Percentiles rank a stretch among this genome's conserved stretches.
Evolutionary conservation across 1,140 invertebrate species (phyloP).

Genomic region (Drosophila rhopaloa): DNA sequence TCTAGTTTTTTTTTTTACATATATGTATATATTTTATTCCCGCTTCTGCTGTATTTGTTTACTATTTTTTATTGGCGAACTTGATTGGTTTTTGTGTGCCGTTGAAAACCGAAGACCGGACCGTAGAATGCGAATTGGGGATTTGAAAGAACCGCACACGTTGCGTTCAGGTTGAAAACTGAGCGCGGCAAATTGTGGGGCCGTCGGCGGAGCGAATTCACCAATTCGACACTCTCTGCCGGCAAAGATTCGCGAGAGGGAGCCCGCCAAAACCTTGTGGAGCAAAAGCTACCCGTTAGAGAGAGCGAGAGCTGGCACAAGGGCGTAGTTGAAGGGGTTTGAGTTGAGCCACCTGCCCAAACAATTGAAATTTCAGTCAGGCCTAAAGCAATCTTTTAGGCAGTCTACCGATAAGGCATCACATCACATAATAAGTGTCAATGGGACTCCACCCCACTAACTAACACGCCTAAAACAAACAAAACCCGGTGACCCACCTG

Average conservation of each 20-base stretch:
- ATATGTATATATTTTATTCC: slow-evolving; percentile 24
- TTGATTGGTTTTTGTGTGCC: slow-evolving; percentile 37
- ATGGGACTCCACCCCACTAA: not conserved
- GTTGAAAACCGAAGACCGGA: slow-evolving; percentile 6
- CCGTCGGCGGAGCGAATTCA: slow-evolving; percentile 8
- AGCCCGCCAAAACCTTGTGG: slow-evolving; percentile 68
- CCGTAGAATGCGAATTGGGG: slow-evolving; percentile 6
- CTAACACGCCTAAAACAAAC: not conserved
- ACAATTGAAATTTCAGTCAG: slow-evolving; percentile 11
- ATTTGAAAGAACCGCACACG: slow-evolving; percentile 49
- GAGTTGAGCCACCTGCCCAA: not conserved
- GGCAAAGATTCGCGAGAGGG: slow-evolving; percentile 40
- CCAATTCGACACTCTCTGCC: slow-evolving; percentile 33
- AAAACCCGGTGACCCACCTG: slow-evolving; percentile 50
- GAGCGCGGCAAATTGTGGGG: slow-evolving; percentile 31
- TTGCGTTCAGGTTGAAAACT: slow-evolving; percentile 60
- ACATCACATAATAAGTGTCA: slow-evolving; percentile 1
- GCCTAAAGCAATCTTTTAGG: not conserved
- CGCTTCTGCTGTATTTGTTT: slow-evolving; percentile 40
- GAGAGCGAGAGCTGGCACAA: slow-evolving; percentile 36
- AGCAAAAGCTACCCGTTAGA: slow-evolving; percentile 30
- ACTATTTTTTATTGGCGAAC: slow-evolving; percentile 35
- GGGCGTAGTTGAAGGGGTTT: slow-evolving; percentile 29
- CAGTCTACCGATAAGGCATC: not conserved
- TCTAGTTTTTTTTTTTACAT: slow-evolving; percentile 14